phyloP scores from a whole-genome alignment of 2,797 vertebrate genomes.

The Erpetoichthys calabaricus region DNA sequence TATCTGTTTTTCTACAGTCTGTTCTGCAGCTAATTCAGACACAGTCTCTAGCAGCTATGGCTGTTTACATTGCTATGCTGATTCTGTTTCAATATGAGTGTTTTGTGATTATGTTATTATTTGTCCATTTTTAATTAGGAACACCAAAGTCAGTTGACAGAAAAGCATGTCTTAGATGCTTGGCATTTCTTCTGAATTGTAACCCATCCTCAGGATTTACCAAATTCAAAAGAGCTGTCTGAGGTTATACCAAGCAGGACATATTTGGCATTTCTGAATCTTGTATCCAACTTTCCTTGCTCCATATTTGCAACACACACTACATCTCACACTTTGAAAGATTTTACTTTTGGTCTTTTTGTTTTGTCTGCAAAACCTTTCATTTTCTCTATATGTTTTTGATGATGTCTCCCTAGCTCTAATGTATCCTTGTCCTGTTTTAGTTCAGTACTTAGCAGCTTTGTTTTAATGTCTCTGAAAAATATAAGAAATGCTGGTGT shows the following conservation, averaged over 20 bases:
- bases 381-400: conserved; percentile 9
- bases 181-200: no score
- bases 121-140: no score
- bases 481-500: conserved; percentile 1
- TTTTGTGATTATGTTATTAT: no score
- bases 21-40: no score
- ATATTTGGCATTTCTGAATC: conserved; percentile 13
- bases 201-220: conserved; percentile 13
- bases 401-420: conserved; percentile 4
- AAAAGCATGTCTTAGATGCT: no score
- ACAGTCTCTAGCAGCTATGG: no score
- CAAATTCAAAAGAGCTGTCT: conserved; percentile 13
- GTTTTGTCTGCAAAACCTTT: conserved; percentile 11
- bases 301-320: conserved; percentile 14
- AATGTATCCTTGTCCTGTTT: background rate
- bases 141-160: no score
- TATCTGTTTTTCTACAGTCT: no score
- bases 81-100: no score
- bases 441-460: conserved; percentile 6
- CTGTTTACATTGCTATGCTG: no score
- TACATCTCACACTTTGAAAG: conserved; percentile 11
- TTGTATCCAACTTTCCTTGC: conserved; percentile 15
- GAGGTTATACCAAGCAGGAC: conserved; percentile 12
- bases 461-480: conserved; percentile 5
- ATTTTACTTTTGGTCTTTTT: conserved; percentile 13